These are phyloP conservation scores for Griposia aprilina DNA, from an alignment of 2,888 invertebrate genomes.

Conservation along the genomic window DNA sequence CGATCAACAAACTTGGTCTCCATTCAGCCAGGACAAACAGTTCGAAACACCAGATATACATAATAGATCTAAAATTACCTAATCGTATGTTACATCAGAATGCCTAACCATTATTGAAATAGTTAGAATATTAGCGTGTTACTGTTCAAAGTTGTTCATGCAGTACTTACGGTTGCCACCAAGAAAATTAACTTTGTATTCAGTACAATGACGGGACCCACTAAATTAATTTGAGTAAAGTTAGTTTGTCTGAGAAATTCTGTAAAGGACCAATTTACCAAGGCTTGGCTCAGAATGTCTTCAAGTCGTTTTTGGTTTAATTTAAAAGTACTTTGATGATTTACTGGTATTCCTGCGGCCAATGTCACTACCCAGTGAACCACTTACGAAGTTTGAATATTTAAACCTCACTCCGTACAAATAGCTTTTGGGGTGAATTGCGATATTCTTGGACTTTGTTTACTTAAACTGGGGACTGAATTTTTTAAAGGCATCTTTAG, in stretches of 20 bases:
- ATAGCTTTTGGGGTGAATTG: conserved; percentile 57
- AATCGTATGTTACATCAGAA: conserved; percentile 39
- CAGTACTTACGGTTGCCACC: conserved; percentile 60
- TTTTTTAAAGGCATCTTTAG: neutral
- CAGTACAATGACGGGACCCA: conserved; percentile 76
- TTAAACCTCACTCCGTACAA: conserved; percentile 60
- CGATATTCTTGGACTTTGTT: conserved; percentile 47
- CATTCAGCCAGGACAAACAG: neutral
- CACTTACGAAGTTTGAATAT: conserved; percentile 67
- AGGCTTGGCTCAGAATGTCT: conserved; percentile 70
- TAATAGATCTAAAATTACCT: conserved; percentile 20
- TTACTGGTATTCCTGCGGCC: conserved; percentile 60
- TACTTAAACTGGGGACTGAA: conserved; percentile 25
- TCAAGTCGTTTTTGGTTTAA: conserved; percentile 66
- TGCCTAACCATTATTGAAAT: conserved; percentile 55
- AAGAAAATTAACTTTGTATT: conserved; percentile 79
- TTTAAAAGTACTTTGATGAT: conserved; percentile 66
- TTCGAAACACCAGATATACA: conserved; percentile 20
- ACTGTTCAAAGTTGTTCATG: conserved; percentile 62
- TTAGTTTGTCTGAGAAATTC: conserved; percentile 78
- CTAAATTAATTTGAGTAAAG: conserved; percentile 83
- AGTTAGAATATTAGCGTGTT: conserved; percentile 51
- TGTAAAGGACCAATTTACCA: conserved; percentile 77
- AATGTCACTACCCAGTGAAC: conserved; percentile 59
- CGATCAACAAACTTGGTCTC: neutral